Evolutionary conservation across 2,888 invertebrate species (phyloP).

Genomic region (Eustalomyia histrio): DNA sequence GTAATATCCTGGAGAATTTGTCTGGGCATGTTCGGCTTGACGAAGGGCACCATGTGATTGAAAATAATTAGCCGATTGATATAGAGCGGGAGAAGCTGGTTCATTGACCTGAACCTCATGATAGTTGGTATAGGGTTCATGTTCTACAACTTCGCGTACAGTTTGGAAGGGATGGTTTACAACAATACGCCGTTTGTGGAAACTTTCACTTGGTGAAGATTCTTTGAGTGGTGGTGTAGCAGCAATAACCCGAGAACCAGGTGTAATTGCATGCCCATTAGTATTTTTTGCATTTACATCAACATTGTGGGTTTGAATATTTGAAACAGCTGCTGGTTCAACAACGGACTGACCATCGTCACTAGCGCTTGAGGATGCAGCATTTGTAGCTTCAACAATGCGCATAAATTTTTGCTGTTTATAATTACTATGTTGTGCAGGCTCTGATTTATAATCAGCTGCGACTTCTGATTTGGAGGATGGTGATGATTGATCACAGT

Average conservation of each 20-base stretch:
- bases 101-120: conserved; percentile 82
- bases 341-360: conserved; percentile 64
- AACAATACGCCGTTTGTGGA: conserved; percentile 83
- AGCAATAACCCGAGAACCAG: conserved; percentile 81
- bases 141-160: conserved; percentile 82
- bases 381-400: conserved; percentile 78
- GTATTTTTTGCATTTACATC: conserved; percentile 78
- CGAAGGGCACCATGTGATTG: conserved; percentile 70
- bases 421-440: conserved; percentile 73
- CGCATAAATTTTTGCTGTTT: conserved; percentile 80
- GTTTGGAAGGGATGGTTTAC: conserved; percentile 83
- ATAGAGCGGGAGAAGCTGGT: conserved; percentile 77
- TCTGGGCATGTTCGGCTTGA: conserved; percentile 27
- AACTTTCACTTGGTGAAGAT: conserved; percentile 81
- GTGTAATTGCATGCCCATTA: conserved; percentile 77
- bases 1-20: conserved; percentile 15
- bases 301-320: conserved; percentile 68
- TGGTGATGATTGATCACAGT: conserved; percentile 66
- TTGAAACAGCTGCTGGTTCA: conserved; percentile 28
- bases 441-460: conserved; percentile 54
- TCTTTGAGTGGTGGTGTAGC: conserved; percentile 81
- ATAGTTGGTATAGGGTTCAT: conserved; percentile 82
- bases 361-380: conserved; percentile 33
- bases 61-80: conserved; percentile 72
- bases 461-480: conserved; percentile 8